Percentiles rank a stretch among this genome's conserved stretches.
phyloP scores from a whole-genome alignment of 2,797 vertebrate species.

The Coluber constrictor region DNA sequence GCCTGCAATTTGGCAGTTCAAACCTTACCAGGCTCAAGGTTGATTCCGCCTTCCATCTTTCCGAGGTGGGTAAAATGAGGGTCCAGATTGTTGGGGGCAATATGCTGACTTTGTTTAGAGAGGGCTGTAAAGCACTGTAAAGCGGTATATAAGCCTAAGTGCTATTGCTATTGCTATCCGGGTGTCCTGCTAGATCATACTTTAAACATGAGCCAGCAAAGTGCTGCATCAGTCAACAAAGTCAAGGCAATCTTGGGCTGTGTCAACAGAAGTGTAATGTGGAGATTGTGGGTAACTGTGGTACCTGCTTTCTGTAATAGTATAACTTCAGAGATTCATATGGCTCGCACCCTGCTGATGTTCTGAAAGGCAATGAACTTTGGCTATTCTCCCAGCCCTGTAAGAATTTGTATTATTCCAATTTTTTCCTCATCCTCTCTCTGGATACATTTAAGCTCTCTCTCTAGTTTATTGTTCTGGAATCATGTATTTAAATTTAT shows the following conservation, averaged over 20 bases:
- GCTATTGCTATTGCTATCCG: no score
- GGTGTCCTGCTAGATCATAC: background rate
- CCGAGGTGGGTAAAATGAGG: no score
- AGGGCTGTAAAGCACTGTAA: no score
- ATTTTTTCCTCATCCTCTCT: background rate
- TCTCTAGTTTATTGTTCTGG: background rate
- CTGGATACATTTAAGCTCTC: background rate
- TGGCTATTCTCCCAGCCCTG: background rate
- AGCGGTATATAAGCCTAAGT: no score
- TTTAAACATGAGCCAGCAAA: background rate
- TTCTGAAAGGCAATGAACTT: background rate
- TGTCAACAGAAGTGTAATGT: background rate
- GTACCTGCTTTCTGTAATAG: background rate
- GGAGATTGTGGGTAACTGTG: background rate
- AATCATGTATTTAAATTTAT: background rate
- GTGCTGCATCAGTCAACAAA: background rate
- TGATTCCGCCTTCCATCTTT: no score
- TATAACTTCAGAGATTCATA: background rate
- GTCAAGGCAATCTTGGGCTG: background rate
- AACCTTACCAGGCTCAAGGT: no score
- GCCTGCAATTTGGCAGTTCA: no score
- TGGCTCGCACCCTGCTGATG: background rate
- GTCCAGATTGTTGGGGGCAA: no score
- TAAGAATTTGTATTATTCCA: background rate
- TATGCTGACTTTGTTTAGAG: no score